phyloP scores from a whole-genome alignment of 2,888 invertebrate species.

The Drosophila atroscutellata region DNA sequence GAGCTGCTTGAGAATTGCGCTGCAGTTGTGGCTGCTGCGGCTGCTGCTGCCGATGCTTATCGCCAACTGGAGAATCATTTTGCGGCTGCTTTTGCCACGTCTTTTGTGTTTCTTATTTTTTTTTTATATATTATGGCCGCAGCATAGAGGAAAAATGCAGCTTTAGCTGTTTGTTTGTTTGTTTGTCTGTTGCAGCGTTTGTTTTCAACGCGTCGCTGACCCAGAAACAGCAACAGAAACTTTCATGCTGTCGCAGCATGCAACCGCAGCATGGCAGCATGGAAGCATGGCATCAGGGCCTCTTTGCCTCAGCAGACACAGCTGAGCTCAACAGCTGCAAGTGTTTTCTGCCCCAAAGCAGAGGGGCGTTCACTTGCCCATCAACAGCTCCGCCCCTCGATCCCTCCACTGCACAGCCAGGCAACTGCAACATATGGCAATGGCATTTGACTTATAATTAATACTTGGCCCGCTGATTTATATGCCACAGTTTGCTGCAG shows the following conservation, averaged over 20 bases:
- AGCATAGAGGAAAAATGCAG: constrained; percentile 41
- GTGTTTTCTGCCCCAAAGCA: constrained; percentile 62
- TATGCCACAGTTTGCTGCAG: constrained; percentile 58
- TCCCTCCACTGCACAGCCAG: neutral
- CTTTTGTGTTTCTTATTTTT: constrained; percentile 35
- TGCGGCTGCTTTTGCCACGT: constrained; percentile 56
- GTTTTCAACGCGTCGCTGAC: constrained; percentile 76
- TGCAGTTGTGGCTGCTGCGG: constrained; percentile 23
- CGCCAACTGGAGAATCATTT: constrained; percentile 68
- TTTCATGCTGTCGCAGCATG: constrained; percentile 66
- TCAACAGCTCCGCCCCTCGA: constrained; percentile 10
- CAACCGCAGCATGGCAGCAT: constrained; percentile 47
- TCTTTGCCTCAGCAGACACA: constrained; percentile 2
- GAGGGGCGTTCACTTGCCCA: constrained; percentile 10
- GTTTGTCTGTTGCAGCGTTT: constrained; percentile 45
- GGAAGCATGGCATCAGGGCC: neutral
- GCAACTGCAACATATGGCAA: constrained; percentile 56
- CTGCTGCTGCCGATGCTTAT: constrained; percentile 52
- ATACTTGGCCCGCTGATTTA: constrained; percentile 66
- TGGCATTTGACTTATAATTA: constrained; percentile 73
- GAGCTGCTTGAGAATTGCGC: constrained; percentile 22
- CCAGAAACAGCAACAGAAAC: constrained; percentile 74
- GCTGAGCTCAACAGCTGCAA: constrained; percentile 67
- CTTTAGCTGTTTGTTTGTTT: constrained; percentile 32
- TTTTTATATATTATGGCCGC: constrained; percentile 13